These are phyloP conservation scores for Borostomias antarcticus DNA, from an alignment of 2,797 vertebrate genomes.

Conservation along the genomic window DNA sequence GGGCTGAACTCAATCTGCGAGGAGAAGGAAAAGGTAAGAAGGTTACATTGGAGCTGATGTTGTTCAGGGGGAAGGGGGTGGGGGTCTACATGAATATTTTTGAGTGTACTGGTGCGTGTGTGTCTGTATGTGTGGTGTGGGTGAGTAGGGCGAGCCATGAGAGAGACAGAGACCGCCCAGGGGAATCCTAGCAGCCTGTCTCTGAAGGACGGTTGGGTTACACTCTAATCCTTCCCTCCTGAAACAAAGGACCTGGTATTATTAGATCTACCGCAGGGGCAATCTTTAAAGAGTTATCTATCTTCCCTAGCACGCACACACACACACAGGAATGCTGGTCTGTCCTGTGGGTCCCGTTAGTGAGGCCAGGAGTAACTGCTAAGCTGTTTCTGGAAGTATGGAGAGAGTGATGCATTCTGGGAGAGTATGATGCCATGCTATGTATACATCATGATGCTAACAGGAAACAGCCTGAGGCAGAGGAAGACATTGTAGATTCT, in stretches of 20 bases:
- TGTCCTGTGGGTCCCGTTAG: neutral
- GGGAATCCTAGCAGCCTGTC: constrained; percentile 2
- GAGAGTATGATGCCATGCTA: too few species aligned
- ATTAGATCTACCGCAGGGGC: neutral
- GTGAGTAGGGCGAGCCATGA: too few species aligned
- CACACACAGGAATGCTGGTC: neutral
- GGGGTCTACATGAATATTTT: neutral
- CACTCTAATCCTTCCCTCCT: neutral
- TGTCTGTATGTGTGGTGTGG: neutral
- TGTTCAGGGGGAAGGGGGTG: neutral
- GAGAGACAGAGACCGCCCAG: constrained; percentile 7
- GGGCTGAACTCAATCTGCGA: constrained; percentile 68
- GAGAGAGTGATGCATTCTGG: neutral
- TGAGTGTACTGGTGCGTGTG: constrained; percentile 9
- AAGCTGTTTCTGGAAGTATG: neutral
- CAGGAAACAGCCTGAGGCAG: too few species aligned
- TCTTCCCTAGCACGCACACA: neutral
- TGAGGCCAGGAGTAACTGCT: neutral
- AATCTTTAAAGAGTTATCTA: neutral
- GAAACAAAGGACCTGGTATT: neutral
- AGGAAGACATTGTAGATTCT: too few species aligned
- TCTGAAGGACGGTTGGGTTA: neutral
- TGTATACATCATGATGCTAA: too few species aligned
- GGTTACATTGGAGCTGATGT: neutral
- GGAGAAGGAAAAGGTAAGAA: neutral